Evolutionary conservation across 2,888 invertebrate species (phyloP), one percentile per base, ranked within the genome.

Genomic region (Leistus spinibarbis): DNA sequence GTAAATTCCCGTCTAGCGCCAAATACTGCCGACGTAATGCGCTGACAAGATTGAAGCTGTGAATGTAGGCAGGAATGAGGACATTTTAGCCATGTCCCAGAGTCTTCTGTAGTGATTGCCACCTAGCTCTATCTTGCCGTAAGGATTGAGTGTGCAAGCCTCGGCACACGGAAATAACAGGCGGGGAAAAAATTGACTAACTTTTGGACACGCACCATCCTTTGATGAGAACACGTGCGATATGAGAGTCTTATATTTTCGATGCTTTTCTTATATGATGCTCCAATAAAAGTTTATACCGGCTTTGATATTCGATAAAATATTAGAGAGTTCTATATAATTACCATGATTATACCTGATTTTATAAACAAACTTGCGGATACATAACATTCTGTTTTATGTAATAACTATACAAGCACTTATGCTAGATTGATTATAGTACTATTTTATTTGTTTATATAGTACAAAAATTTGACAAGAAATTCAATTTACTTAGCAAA

Each of bases 151-250:
- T 16, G 17, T 5, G 23, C 27, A 64, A 20, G 64, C 64, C 20
- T 60, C n/a, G n/a, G 22, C 60, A 3, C 10, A 16, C 60, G 22
- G 3, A 57, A 2, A 57, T 1, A 16, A 19, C 16, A 20, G 17
- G 20, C 60, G 60, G 3, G 10, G 16, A 4, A 40, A 60, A 60
- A 60, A 60, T 60, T 60, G 60, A 27, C 27, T 17, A 70, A 70
- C 60, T 62, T 62, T 27, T 60, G 53, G 62, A 60, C 62, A 70
- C 68, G 69, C 69, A 40, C 60, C 19, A 54, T 57, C 17, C 27
- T 27, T 19, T 69, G 69, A 70, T 70, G 69, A 70, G 27, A 70
- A 40, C 69, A 70, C 69, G 53, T 27, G 40, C 60, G n/a, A 17
- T 40, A 4, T 65, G 23, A 67, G 19, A 53, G 23, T 20, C 20